phyloP scores from a whole-genome alignment of 1,140 invertebrate species.

The Solen grandis region DNA sequence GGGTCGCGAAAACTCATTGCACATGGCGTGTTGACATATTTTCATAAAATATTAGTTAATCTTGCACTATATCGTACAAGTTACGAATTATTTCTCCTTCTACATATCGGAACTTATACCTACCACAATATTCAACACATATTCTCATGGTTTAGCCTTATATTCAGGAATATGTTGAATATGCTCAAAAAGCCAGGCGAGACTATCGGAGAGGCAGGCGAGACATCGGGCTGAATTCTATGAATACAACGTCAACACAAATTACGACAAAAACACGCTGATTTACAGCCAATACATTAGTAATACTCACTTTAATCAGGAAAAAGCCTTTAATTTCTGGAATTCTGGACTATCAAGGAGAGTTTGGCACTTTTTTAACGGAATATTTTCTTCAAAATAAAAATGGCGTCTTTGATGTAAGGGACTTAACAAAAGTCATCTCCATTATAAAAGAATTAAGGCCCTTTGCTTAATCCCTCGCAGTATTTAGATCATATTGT shows the following conservation, averaged over 20 bases:
- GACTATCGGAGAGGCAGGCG: conserved; percentile 42
- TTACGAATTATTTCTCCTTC: background rate
- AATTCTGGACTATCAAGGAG: background rate
- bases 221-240: conserved; percentile 44
- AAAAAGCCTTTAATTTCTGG: background rate
- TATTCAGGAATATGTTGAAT: background rate
- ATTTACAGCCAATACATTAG: background rate
- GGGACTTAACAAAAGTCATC: conserved; percentile 14
- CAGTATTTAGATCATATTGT: no score
- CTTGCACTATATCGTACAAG: background rate
- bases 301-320: background rate
- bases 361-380: conserved; percentile 16
- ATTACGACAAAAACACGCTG: background rate
- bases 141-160: background rate
- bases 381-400: conserved; percentile 55
- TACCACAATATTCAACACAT: background rate
- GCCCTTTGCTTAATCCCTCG: no score
- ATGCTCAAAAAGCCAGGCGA: conserved; percentile 50
- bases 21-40: conserved; percentile 48
- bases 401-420: conserved; percentile 42
- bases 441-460: no score
- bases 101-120: no score
- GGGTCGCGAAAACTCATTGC: conserved; percentile 40
- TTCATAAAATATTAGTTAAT: background rate
- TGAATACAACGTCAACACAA: background rate